A percentile compares a stretch with the other conserved stretches of the same genome.
Evolutionary conservation across 2,113 vertebrate species (phyloP).

Genomic region (Ailurus styani): DNA sequence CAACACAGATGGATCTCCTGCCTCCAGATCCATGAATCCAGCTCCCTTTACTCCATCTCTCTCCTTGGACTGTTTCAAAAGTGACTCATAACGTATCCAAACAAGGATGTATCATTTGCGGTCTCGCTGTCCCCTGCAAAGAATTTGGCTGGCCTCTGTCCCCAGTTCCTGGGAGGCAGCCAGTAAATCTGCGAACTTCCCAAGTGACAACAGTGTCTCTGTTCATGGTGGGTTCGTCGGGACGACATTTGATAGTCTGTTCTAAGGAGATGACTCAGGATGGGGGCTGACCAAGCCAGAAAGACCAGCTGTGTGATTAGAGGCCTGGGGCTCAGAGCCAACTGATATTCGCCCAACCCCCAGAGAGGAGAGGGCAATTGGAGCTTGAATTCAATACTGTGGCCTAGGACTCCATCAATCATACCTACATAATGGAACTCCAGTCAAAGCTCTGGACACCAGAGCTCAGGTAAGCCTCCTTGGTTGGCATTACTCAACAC

Average conservation of each 20-base stretch:
- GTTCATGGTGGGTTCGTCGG: neutral
- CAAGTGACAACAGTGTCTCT: neutral
- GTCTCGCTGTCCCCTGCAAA: neutral
- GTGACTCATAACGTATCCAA: neutral
- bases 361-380: neutral
- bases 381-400: neutral
- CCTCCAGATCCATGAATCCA: neutral
- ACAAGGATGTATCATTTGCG: neutral
- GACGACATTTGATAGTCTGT: neutral
- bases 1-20: slow-evolving; percentile 15
- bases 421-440: neutral
- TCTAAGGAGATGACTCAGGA: neutral
- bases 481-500: neutral
- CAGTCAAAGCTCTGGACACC: neutral
- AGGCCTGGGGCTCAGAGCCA: neutral
- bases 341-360: neutral
- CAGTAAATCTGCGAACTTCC: neutral
- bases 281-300: neutral
- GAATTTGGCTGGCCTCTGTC: neutral
- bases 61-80: neutral
- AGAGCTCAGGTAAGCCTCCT: neutral
- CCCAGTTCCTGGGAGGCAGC: neutral
- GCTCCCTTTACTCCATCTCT: neutral
- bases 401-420: neutral
- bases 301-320: neutral